A percentile compares a stretch with the other conserved stretches of the same genome.
These are phyloP conservation scores for Crocuta crocuta DNA, from an alignment of 2,113 vertebrate genomes.

Conservation along the genomic window DNA sequence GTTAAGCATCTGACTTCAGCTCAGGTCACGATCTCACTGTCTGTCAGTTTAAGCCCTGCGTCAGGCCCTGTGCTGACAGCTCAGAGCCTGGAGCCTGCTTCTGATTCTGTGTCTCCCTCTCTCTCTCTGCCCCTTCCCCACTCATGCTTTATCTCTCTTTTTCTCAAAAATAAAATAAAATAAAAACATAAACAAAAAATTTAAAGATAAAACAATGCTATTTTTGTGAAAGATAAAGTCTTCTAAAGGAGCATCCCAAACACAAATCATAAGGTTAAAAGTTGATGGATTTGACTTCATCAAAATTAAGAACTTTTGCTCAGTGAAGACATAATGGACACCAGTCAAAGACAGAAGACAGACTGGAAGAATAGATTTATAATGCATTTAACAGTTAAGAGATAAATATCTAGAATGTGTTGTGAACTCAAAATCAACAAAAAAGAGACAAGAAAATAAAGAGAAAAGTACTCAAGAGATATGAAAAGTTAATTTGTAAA, in stretches of 20 bases:
- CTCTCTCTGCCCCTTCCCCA: no score
- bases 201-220: background rate
- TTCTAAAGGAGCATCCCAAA: background rate
- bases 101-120: no score
- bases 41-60: no score
- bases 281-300: background rate
- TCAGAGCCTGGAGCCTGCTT: no score
- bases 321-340: background rate
- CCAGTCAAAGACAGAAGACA: background rate
- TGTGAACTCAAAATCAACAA: background rate
- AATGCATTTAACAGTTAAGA: background rate
- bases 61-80: no score
- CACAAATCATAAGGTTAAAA: background rate
- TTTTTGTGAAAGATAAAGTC: background rate
- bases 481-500: background rate
- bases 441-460: background rate
- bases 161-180: no score
- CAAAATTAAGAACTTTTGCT: background rate
- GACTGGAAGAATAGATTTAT: background rate
- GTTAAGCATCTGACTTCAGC: no score
- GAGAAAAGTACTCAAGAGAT: background rate
- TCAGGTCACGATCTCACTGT: no score
- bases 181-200: no score
- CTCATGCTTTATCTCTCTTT: no score
- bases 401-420: background rate